phyloP scores from a whole-genome alignment of 2,888 invertebrate genomes.

The Campopleginae sp. region DNA sequence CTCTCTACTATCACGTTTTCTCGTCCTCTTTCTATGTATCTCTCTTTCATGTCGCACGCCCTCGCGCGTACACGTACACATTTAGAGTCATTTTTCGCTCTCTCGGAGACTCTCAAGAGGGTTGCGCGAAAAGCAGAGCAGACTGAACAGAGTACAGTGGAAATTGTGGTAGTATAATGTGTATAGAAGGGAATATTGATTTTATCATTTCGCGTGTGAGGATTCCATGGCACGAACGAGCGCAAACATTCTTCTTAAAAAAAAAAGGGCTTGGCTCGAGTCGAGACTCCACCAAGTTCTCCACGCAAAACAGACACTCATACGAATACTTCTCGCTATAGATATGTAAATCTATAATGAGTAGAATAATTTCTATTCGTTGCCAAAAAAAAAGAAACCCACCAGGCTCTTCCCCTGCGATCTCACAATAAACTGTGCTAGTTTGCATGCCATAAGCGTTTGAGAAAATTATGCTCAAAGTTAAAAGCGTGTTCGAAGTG shows the following conservation, averaged over 20 bases:
- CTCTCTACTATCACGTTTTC: not conserved
- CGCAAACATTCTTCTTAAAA: slow-evolving; percentile 44
- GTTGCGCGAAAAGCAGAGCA: slow-evolving; percentile 32
- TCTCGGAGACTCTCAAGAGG: slow-evolving; percentile 23
- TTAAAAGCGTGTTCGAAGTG: not conserved
- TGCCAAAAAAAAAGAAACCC: slow-evolving; percentile 23
- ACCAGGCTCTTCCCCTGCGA: not conserved
- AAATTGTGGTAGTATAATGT: slow-evolving; percentile 6
- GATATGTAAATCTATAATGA: not conserved
- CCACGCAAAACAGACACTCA: not conserved
- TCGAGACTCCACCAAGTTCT: slow-evolving; percentile 29
- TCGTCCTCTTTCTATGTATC: not conserved
- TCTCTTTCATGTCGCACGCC: not conserved
- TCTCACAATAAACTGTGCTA: slow-evolving; percentile 15
- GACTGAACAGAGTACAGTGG: not conserved
- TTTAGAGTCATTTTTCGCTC: slow-evolving; percentile 19
- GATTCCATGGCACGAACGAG: slow-evolving; percentile 69
- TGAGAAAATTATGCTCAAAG: slow-evolving; percentile 44
- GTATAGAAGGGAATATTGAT: slow-evolving; percentile 69
- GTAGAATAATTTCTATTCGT: slow-evolving; percentile 3
- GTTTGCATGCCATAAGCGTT: slow-evolving; percentile 39
- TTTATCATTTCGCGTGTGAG: slow-evolving; percentile 71
- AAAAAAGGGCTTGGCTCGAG: slow-evolving; percentile 38
- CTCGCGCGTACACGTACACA: not conserved
- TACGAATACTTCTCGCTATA: not conserved